Conservation (phyloP, 2,113 vertebrate species). For the Sceloporus tristichus region DNA sequence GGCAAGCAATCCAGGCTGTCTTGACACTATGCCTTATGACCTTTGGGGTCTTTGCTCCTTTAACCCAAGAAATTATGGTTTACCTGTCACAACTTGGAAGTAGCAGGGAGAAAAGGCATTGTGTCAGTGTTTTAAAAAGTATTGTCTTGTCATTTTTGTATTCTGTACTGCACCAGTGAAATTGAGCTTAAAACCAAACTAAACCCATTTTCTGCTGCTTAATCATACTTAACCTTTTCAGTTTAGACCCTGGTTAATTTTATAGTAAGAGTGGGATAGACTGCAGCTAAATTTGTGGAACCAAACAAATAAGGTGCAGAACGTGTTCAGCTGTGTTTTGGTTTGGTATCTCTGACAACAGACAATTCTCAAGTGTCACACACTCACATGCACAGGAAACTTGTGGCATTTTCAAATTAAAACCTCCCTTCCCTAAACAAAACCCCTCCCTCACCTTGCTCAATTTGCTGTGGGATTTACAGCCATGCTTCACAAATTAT, state of each 20-base stretch:
- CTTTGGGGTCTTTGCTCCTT: neutral
- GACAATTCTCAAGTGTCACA: no score
- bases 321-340: neutral
- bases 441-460: neutral
- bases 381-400: no score
- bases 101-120: neutral
- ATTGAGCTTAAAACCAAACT: neutral
- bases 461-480: constrained; percentile 5
- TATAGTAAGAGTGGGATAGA: neutral
- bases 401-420: neutral
- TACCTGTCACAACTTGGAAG: neutral
- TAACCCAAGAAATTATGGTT: neutral
- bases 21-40: neutral
- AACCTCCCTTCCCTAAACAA: neutral
- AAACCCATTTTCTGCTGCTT: neutral
- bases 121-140: neutral
- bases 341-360: neutral
- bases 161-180: neutral
- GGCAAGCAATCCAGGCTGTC: neutral
- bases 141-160: neutral
- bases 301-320: neutral
- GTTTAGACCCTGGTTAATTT: neutral
- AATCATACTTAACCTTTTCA: neutral
- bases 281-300: neutral
- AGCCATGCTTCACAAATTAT: neutral